Conservation (phyloP, 2,113 vertebrate species). For the Motacilla tschutschensis region DNA sequence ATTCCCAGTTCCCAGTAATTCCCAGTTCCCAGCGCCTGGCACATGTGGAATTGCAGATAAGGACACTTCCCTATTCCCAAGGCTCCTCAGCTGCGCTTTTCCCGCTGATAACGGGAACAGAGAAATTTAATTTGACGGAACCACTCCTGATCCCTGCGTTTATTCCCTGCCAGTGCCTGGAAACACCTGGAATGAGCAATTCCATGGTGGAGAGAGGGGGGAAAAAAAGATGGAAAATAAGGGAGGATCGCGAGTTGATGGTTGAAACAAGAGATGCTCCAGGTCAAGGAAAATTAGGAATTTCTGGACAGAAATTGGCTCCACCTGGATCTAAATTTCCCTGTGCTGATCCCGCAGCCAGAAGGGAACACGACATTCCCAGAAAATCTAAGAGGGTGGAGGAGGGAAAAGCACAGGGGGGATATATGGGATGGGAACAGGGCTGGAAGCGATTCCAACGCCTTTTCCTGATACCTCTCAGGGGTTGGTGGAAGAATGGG, state of each 20-base stretch:
- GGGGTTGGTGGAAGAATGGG: accelerated
- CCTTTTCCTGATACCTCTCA: accelerated
- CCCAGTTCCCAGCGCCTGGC: not conserved
- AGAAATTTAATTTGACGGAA: not conserved
- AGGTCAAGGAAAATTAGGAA: accelerated
- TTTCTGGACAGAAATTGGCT: not conserved
- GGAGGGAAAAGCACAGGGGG: not conserved
- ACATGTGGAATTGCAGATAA: not conserved
- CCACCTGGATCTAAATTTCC: not conserved
- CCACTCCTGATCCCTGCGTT: accelerated
- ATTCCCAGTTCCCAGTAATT: not conserved
- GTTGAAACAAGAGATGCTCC: not conserved
- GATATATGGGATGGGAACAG: accelerated
- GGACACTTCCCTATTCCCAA: not conserved
- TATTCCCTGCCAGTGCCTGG: not conserved
- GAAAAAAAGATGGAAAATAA: not conserved
- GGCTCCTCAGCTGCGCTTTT: not conserved
- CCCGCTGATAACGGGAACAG: not conserved
- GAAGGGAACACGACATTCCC: not conserved
- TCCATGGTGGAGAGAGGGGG: not conserved
- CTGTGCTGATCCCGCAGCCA: not conserved
- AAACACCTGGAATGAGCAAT: not conserved
- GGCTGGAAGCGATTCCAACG: accelerated
- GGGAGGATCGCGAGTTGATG: not conserved
- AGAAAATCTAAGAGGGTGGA: not conserved